Percentiles rank a stretch among this genome's conserved stretches.
Conservation (phyloP, 2,113 vertebrate species). For the Pimephales promelas region DNA sequence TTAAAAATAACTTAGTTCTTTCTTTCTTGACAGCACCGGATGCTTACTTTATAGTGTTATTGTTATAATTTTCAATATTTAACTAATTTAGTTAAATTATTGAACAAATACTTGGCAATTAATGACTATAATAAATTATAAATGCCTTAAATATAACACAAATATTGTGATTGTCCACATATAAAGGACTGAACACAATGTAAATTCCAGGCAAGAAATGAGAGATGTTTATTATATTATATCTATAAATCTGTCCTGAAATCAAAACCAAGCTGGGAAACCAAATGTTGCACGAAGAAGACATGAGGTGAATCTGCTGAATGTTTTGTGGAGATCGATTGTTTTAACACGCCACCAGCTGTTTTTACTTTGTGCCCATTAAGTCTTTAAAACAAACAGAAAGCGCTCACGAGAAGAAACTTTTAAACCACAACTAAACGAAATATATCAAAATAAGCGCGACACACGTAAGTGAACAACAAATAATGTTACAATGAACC, state of each 20-base stretch:
- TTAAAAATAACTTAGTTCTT: too few relatives aligned
- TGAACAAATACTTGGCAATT: not conserved
- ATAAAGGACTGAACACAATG: not conserved
- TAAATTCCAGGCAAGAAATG: slow-evolving; percentile 20
- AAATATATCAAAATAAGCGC: not conserved
- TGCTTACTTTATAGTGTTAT: not conserved
- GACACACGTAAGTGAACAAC: not conserved
- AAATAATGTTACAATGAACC: not conserved
- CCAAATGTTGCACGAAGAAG: not conserved
- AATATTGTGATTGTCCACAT: not conserved
- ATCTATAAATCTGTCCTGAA: not conserved
- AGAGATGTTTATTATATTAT: not conserved
- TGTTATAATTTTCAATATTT: not conserved
- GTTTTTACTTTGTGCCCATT: not conserved
- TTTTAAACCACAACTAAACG: not conserved
- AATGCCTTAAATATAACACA: not conserved
- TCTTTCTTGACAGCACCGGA: not conserved
- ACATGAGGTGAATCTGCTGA: not conserved
- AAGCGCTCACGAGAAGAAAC: not conserved
- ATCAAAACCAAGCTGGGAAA: not conserved
- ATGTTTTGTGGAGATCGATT: not conserved
- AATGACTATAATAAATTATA: not conserved
- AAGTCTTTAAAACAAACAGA: not conserved
- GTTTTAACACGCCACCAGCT: slow-evolving; percentile 10
- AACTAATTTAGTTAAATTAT: not conserved